A percentile compares a stretch with the other conserved stretches of the same genome.
Conservation (phyloP, 1,140 invertebrate genomes). For the Batillaria attramentaria region DNA sequence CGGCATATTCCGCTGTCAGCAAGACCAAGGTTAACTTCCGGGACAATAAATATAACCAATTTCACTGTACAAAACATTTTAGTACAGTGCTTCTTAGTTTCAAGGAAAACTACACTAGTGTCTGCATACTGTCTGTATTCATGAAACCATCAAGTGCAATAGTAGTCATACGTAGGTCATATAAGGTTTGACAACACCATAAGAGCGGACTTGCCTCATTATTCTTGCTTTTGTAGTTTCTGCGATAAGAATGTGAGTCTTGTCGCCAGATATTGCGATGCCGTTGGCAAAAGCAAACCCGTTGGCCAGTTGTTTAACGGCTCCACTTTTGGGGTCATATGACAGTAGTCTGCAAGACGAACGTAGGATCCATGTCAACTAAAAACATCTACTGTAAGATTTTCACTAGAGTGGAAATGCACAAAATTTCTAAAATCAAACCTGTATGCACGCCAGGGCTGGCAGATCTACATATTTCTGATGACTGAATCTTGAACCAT, state of each 20-base stretch:
- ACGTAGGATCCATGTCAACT: background rate
- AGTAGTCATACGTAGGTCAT: background rate
- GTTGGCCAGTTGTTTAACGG: conserved; percentile 41
- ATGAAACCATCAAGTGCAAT: conserved; percentile 13
- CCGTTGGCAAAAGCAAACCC: conserved; percentile 61
- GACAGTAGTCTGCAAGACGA: conserved; percentile 45
- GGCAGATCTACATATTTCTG: too few species aligned
- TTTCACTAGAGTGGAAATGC: conserved; percentile 9
- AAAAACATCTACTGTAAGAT: conserved; percentile 7
- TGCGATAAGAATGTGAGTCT: conserved; percentile 49
- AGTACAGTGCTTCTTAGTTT: conserved; percentile 24
- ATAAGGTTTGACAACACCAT: background rate
- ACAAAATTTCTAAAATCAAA: conserved; percentile 13
- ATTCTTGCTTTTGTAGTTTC: conserved; percentile 58
- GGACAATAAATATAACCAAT: too few species aligned
- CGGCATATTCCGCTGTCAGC: too few species aligned
- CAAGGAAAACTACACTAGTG: conserved; percentile 2
- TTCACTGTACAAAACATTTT: too few species aligned
- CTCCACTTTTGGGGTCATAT: conserved; percentile 47
- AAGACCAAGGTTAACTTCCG: too few species aligned
- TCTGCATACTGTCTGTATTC: conserved; percentile 41
- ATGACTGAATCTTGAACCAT: too few species aligned
- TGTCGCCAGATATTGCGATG: conserved; percentile 53
- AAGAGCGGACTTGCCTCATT: conserved; percentile 45
- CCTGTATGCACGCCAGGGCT: background rate